A percentile compares a stretch with the other conserved stretches of the same genome.
phyloP scores from a whole-genome alignment of 2,797 vertebrate species.

The Mormyrops attenuatus region DNA sequence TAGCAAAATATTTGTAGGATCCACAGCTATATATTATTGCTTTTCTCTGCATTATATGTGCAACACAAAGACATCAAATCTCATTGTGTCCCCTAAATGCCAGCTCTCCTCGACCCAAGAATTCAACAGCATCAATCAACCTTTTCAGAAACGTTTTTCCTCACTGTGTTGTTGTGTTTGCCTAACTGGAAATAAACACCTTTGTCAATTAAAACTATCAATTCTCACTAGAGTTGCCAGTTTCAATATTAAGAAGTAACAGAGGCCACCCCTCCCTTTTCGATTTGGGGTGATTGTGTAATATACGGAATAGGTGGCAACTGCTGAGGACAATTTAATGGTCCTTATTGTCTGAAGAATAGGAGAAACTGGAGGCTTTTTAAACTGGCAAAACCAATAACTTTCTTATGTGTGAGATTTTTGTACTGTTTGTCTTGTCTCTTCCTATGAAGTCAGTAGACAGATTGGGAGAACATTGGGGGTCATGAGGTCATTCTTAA shows the following conservation, averaged over 20 bases:
- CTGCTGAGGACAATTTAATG: background rate
- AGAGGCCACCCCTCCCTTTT: background rate
- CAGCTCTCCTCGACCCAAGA: background rate
- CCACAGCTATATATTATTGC: background rate
- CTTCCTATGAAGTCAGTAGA: background rate
- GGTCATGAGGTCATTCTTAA: background rate
- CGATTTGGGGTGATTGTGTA: background rate
- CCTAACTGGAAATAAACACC: background rate
- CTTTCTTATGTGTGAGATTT: background rate
- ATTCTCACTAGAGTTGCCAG: background rate
- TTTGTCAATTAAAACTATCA: background rate
- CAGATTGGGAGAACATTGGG: background rate
- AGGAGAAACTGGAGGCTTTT: background rate
- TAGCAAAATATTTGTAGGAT: background rate
- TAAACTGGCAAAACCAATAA: background rate
- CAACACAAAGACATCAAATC: background rate
- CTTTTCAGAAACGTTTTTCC: background rate
- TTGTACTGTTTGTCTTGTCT: background rate
- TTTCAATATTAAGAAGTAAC: background rate
- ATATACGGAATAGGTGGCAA: background rate
- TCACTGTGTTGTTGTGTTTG: background rate
- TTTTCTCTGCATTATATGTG: background rate
- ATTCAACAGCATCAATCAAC: background rate
- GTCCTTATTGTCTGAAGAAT: background rate
- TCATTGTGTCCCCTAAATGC: background rate